Conservation (phyloP, 1,140 invertebrate genomes). For the Spodoptera frugiperda region DNA sequence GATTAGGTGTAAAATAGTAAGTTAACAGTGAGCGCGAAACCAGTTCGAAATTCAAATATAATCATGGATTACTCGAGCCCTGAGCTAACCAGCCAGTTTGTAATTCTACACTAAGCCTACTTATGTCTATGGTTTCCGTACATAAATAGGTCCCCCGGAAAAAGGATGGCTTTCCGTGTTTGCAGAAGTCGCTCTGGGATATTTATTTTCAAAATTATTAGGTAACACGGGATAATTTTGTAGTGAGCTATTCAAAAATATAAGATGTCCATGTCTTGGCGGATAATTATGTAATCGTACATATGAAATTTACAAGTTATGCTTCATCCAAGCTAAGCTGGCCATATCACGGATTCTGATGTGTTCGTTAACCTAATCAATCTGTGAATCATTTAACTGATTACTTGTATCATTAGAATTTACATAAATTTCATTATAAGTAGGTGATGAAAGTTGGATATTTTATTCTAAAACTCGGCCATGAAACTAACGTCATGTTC, state of each 20-base stretch:
- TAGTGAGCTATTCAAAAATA: too few species aligned
- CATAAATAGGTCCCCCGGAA: constrained; percentile 13
- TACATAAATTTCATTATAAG: neutral
- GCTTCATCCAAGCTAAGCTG: neutral
- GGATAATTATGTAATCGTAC: too few species aligned
- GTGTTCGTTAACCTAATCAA: neutral
- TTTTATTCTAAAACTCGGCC: constrained; percentile 4
- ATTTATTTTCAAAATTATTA: neutral
- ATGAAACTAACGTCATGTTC: constrained; percentile 11
- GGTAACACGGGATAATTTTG: too few species aligned
- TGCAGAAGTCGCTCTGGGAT: neutral
- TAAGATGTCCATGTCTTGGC: neutral
- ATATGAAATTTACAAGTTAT: too few species aligned
- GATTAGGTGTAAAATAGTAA: constrained; percentile 31
- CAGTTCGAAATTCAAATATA: constrained; percentile 22
- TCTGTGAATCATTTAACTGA: neutral
- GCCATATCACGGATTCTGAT: neutral
- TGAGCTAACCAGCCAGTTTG: constrained; percentile 21
- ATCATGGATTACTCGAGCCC: constrained; percentile 26
- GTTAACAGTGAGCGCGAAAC: constrained; percentile 8
- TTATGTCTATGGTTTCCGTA: constrained; percentile 14
- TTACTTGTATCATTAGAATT: constrained; percentile 2
- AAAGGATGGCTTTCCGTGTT: constrained; percentile 10
- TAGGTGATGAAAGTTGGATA: neutral
- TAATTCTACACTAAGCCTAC: constrained; percentile 20